These are phyloP conservation scores for Phocides pigmalion DNA, from an alignment of 1,140 invertebrate genomes.

Conservation along the genomic window DNA sequence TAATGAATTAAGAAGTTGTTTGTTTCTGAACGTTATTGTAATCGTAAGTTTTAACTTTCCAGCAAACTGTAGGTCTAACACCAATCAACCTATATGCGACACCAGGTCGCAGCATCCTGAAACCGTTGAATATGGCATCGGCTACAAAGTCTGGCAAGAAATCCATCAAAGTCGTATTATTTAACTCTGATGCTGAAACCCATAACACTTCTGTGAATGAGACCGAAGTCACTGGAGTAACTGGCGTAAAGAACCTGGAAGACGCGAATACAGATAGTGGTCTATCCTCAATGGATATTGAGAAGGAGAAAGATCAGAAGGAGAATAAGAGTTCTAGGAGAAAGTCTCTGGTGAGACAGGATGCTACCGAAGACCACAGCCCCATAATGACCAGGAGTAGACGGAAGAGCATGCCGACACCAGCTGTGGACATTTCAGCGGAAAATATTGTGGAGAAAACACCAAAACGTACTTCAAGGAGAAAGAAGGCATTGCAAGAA, in stretches of 20 bases:
- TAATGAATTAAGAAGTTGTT: too few species aligned
- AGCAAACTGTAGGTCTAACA: constrained; percentile 48
- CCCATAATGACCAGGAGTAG: constrained; percentile 58
- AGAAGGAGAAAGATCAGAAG: constrained; percentile 41
- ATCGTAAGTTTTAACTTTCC: constrained; percentile 23
- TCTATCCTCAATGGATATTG: constrained; percentile 38
- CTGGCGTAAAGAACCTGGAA: not conserved
- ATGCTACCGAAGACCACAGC: constrained; percentile 50
- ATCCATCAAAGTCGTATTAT: constrained; percentile 63
- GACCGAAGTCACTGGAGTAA: constrained; percentile 18
- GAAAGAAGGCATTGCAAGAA: too few species aligned
- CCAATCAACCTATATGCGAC: constrained; percentile 61
- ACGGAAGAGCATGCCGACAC: constrained; percentile 42
- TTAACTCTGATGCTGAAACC: constrained; percentile 47
- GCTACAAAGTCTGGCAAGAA: constrained; percentile 51
- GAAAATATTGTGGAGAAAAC: too few species aligned
- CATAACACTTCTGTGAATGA: constrained; percentile 26
- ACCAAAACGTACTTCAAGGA: too few species aligned
- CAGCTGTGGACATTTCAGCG: too few species aligned
- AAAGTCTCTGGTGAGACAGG: constrained; percentile 47
- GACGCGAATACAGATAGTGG: constrained; percentile 37
- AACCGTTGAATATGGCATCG: constrained; percentile 40
- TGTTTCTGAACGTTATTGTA: too few species aligned
- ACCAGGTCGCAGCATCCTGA: constrained; percentile 64
- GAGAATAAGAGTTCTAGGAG: constrained; percentile 46